phyloP scores from a whole-genome alignment of 1,140 invertebrate genomes.

The Capitella teleta region DNA sequence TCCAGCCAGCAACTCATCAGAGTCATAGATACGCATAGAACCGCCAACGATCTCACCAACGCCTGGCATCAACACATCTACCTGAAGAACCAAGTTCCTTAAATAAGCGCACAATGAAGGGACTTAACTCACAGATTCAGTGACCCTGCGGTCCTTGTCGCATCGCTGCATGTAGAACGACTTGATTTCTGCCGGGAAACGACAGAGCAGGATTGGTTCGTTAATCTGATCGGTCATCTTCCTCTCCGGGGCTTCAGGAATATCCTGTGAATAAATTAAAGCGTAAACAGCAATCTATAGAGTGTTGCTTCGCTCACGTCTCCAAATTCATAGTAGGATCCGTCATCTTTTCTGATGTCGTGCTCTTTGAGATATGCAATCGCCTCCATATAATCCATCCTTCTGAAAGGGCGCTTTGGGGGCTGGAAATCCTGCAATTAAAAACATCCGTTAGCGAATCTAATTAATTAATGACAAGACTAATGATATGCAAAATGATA shows the following conservation, averaged over 20 bases:
- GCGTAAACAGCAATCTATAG: neutral
- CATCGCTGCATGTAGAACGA: constrained; percentile 96
- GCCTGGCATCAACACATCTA: constrained; percentile 88
- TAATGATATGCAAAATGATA: no score
- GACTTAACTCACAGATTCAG: constrained; percentile 69
- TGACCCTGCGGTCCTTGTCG: constrained; percentile 68
- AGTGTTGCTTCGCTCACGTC: constrained; percentile 53
- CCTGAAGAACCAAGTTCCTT: no score
- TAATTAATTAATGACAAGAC: no score
- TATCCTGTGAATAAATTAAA: constrained; percentile 58
- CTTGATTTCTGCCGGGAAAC: constrained; percentile 91
- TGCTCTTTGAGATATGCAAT: constrained; percentile 85
- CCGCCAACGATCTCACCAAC: constrained; percentile 99
- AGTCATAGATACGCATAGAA: constrained; percentile 94
- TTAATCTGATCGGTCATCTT: constrained; percentile 98
- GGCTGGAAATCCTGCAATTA: constrained; percentile 76
- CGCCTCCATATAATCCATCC: constrained; percentile 91
- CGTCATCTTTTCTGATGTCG: constrained; percentile 95
- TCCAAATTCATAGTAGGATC: constrained; percentile 92
- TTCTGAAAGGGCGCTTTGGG: constrained; percentile 78
- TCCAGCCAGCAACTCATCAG: constrained; percentile 73
- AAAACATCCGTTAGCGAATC: no score
- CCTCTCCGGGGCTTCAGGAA: constrained; percentile 95
- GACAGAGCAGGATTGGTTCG: constrained; percentile 86
- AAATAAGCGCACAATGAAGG: no score